Evolutionary conservation across 1,140 invertebrate species (phyloP), one percentile per base, ranked within the genome.

Genomic region (Macrosteles quadrilineatus): DNA sequence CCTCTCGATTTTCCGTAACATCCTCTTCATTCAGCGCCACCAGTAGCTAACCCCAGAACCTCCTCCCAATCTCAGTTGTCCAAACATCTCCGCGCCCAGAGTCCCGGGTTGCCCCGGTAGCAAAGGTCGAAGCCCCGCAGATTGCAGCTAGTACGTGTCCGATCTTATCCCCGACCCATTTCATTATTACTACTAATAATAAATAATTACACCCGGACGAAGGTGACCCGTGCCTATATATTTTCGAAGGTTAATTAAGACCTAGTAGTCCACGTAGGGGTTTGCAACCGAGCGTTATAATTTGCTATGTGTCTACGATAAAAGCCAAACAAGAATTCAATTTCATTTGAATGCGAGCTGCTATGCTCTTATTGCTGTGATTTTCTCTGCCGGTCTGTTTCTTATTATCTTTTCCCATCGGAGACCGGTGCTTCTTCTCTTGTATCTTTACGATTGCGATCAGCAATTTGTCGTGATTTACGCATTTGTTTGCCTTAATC

Each of bases 141-240:
- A 50, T 21, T 17, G 47, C 21, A 50, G 6, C 47, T 3, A 19
- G 14, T 50, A 50, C 47, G 47, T 50, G 47, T 19, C 47, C n/a
- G 47, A 50, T 50, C 6, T 23, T 14, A 59, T 59, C 55, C 55
- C 2, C 55, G 9, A 25, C 55, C 23, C 23, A 30, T 30, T 25
- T 59, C 55, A 59, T 59, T 59, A 59, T 30, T 59, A 25, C 55
- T 59, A 30, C 55, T 59, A 59, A 59, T 59, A 59, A 59, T 59
- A 59, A 59, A 59, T 59, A 59, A 59, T 59, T 59, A 59, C 55
- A 59, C 55, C 25, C 21, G 47, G 47, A 50, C 47, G 4, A 4
- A 25, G 25, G 14, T 59, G 55, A 59, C 55, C 55, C 23, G 23
- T 59, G 55, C 21, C 55, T 59, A 59, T 59, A 27, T 59, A 59